Evolutionary conservation across 64 coral and sea anemone species (phyloP), one percentile per base, ranked within the genome.

Genomic region (Montipora sp.): DNA sequence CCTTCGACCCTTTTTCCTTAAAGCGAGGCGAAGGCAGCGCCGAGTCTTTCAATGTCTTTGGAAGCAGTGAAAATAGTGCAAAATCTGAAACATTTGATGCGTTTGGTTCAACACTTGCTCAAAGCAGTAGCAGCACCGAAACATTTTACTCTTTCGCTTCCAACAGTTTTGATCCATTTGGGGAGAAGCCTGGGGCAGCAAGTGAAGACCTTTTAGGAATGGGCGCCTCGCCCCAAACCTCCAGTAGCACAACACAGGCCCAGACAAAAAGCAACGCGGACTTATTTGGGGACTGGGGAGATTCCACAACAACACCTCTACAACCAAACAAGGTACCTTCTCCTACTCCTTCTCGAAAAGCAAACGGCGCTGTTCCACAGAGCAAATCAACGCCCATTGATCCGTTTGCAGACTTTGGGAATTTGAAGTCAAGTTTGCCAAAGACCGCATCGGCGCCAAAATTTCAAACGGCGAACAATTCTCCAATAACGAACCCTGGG

Each of bases 391-490:
- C 60, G 18, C 61, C 73, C 48, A 59, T 5, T 23, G 94, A 96
- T 75, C 95, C 95, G 14, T 98, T 98, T 81, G 92, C 95, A 44
- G 89, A 92, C 50, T 92, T 98, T 84, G 95, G 95, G 4, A 91
- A 94, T 59, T 92, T 95, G 69, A 88, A 84, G 60, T 94, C 88
- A 2, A 72, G 61, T 24, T 69, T 95, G 53, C 93, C 87, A n/a
- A 75, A 85, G 12, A 69, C 88, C 18, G 68, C 93, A 2, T 75
- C 92, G 6, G 57, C 77, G 24, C 88, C 80, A 24, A 87, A 78
- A 48, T 95, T 95, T 24, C 61, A 49, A 22, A 44, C 87, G 19
- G 18, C 51, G 14, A 60, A 51, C 20, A 8, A 48, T 7, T 18
- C 73, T 15, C 18, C 66, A 45, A 48, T 75, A 20, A 92, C 36